These are phyloP conservation scores for Coremacera marginata DNA, from an alignment of 2,888 invertebrate species.

Conservation along the genomic window DNA sequence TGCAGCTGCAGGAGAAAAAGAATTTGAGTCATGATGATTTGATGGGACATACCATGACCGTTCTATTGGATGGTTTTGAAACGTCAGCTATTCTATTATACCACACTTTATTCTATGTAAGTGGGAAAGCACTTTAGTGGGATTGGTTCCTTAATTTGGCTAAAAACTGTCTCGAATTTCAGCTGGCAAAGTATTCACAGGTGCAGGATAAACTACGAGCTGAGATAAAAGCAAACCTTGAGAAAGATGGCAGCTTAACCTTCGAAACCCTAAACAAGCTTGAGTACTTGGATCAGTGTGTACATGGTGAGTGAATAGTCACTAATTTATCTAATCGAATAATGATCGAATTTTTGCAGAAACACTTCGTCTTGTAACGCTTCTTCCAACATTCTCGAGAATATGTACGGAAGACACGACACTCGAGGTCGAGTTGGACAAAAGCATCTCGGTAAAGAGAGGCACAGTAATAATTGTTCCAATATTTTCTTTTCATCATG, in stretches of 20 bases:
- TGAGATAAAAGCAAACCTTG: conserved; percentile 53
- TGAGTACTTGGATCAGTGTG: conserved; percentile 59
- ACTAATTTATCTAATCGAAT: background rate
- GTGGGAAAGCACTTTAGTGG: conserved; percentile 38
- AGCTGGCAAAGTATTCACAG: conserved; percentile 54
- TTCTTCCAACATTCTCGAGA: conserved; percentile 51
- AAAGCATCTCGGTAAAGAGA: conserved; percentile 52
- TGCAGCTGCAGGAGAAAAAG: conserved; percentile 59
- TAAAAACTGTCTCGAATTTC: conserved; percentile 3
- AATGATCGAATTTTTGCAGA: conserved; percentile 50
- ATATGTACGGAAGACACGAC: conserved; percentile 54
- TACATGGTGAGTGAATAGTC: conserved; percentile 50
- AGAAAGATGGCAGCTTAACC: conserved; percentile 47
- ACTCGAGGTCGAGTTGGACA: conserved; percentile 49
- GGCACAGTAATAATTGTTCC: conserved; percentile 60
- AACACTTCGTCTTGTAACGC: conserved; percentile 58
- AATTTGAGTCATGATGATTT: conserved; percentile 56
- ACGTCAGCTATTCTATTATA: conserved; percentile 59
- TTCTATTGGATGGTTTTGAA: conserved; percentile 64
- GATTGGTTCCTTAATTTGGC: background rate
- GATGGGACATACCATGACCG: conserved; percentile 60
- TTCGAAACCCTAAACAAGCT: conserved; percentile 55
- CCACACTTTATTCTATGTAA: conserved; percentile 58
- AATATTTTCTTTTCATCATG: conserved; percentile 66
- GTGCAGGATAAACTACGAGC: conserved; percentile 55